A percentile compares a stretch with the other conserved stretches of the same genome.
Evolutionary conservation across 2,797 vertebrate genomes (phyloP).

Genomic region (Myiotriccus ornatus): DNA sequence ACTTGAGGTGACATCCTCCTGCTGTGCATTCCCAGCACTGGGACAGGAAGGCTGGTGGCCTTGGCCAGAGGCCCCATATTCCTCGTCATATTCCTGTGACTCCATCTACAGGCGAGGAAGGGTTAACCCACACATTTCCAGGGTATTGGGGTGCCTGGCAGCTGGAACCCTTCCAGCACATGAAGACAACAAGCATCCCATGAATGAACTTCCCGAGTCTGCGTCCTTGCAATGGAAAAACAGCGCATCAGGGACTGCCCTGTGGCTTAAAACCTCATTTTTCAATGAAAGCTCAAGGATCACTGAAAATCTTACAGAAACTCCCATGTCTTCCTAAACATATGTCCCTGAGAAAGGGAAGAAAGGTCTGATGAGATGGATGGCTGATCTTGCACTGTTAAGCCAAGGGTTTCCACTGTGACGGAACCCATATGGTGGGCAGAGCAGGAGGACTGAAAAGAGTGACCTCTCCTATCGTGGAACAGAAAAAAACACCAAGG

Average conservation of each 20-base stretch:
- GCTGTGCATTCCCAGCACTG: neutral
- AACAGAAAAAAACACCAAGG: neutral
- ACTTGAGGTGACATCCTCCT: neutral
- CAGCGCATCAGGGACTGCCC: neutral
- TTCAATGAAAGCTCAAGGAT: slow-evolving; percentile 41
- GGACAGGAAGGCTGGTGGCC: neutral
- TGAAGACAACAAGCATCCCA: slow-evolving; percentile 7
- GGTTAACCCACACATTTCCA: slow-evolving; percentile 51
- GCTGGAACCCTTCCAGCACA: slow-evolving; percentile 38
- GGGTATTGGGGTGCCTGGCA: neutral
- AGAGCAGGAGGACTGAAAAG: neutral
- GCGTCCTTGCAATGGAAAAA: slow-evolving; percentile 58
- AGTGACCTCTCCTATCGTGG: neutral
- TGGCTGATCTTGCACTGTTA: neutral
- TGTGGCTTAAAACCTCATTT: slow-evolving; percentile 48
- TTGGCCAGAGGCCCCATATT: accelerated
- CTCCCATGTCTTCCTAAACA: neutral
- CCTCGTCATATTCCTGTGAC: neutral
- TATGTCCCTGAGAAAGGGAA: neutral
- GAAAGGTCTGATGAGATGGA: neutral
- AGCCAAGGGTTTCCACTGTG: neutral
- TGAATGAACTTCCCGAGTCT: slow-evolving; percentile 1
- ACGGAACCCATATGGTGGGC: neutral
- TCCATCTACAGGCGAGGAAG: slow-evolving; percentile 42
- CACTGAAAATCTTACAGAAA: slow-evolving; percentile 48